Conservation (phyloP, 1,140 invertebrate genomes). For the Drosophila orena region DNA sequence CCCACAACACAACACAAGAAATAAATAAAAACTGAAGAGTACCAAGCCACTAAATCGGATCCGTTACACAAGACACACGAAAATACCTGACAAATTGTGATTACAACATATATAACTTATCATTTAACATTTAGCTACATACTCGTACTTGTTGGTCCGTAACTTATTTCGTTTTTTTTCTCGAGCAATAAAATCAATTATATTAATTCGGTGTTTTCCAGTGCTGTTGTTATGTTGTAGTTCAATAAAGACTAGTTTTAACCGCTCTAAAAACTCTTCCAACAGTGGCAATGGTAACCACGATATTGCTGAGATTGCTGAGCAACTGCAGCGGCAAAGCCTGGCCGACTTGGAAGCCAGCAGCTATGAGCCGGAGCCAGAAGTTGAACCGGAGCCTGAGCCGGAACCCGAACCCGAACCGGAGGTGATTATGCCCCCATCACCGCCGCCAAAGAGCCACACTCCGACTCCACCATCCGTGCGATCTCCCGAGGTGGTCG, state of each 20-base stretch:
- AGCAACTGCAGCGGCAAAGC: constrained; percentile 41
- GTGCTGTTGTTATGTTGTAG: constrained; percentile 3
- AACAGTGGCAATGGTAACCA: constrained; percentile 49
- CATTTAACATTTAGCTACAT: constrained; percentile 59
- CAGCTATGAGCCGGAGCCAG: constrained; percentile 43
- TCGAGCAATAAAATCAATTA: constrained; percentile 67
- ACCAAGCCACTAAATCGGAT: constrained; percentile 37
- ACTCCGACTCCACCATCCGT: constrained; percentile 62
- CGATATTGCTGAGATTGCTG: constrained; percentile 57
- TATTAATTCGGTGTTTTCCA: constrained; percentile 2
- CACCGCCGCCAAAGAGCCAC: constrained; percentile 46
- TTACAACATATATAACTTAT: constrained; percentile 58
- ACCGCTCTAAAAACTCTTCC: constrained; percentile 36
- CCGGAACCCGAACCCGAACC: constrained; percentile 39
- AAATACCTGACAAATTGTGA: constrained; percentile 78
- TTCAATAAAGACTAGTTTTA: constrained; percentile 7
- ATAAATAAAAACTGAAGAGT: constrained; percentile 9
- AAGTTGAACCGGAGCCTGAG: constrained; percentile 38
- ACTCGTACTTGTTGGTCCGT: constrained; percentile 49
- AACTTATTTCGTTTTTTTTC: constrained; percentile 67
- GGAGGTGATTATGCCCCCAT: constrained; percentile 47
- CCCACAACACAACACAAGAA: constrained; percentile 12
- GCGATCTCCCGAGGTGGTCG: constrained; percentile 60
- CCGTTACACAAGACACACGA: constrained; percentile 42
- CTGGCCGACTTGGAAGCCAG: constrained; percentile 20